Base-by-base conservation (phyloP, 2,888 invertebrate genomes). In the Drosophila kambysellisi region DNA sequence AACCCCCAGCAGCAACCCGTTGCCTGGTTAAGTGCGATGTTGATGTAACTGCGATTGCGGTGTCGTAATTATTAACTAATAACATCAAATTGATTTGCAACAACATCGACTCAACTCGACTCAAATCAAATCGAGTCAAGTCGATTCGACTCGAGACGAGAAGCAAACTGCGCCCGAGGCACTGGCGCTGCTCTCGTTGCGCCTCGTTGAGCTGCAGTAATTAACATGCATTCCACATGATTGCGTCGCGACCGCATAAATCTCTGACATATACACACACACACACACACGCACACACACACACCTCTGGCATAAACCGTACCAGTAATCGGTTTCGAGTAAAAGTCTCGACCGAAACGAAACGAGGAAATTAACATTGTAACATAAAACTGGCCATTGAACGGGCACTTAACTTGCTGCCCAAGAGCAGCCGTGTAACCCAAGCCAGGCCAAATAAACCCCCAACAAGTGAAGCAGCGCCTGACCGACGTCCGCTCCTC, bases 181-280 rank as follows among this genome's bases (percentile, higher is more conserved):
- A 20, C 48, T 30, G 35, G 48, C 41, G 25, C 32, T 56, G 63
- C 39, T 76, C 53, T 57, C 57, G 39, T 48, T 79, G 65, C 67
- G 82, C 61, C 66, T 68, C 48, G 68, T 50, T 73, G 65, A 74
- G 80, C 58, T 76, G 73, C 76, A 64, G 79, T 90, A 88, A 88
- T 88, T 88, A 90, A 88, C 89, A 89, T 89, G 89, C 91, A 82
- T 90, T 89, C 79, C 88, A 85, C 91, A 85, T 90, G 91, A 88
- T 85, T 89, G 89, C 81, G 73, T 76, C 76, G 70, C 76, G 69
- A 76, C 74, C 80, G 77, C 84, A 87, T 90, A 87, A 87, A 89
- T 87, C 89, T 87, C 63, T 51, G 66, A 61, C 74, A 61, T 57
- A 43, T 48, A 65, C 29, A 59, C 37, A 33, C 30, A 61, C 62